A percentile compares a stretch with the other conserved stretches of the same genome.
Evolutionary conservation across 2,113 vertebrate species (phyloP).

Genomic region (Pachyramphus minor): DNA sequence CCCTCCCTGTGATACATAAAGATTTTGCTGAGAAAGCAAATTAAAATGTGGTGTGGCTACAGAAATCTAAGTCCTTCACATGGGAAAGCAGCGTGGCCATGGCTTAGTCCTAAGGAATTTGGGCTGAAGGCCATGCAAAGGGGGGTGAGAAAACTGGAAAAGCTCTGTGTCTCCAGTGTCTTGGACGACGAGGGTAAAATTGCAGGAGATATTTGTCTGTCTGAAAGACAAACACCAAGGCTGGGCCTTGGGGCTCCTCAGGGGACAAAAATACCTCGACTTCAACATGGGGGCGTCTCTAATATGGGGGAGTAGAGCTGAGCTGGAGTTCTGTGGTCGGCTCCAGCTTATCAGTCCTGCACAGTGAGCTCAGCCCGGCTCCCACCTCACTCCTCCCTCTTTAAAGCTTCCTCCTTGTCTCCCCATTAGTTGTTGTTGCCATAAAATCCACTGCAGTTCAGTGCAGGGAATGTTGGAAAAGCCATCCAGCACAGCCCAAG

Average conservation of each 20-base stretch:
- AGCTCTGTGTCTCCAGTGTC: rapidly evolving
- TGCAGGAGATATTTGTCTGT: neutral
- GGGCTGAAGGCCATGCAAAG: neutral
- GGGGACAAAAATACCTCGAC: neutral
- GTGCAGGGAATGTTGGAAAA: neutral
- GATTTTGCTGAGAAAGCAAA: neutral
- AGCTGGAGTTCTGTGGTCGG: rapidly evolving
- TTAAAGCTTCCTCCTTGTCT: neutral
- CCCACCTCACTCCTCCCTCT: neutral
- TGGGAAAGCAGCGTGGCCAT: rapidly evolving
- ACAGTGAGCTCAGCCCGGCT: neutral
- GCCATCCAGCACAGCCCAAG: neutral
- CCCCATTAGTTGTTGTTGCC: neutral
- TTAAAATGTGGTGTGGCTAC: neutral
- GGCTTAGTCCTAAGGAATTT: neutral
- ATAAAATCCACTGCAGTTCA: neutral
- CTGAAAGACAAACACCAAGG: neutral
- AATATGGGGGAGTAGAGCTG: rapidly evolving
- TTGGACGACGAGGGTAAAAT: neutral
- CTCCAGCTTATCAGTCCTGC: neutral
- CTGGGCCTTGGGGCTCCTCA: neutral
- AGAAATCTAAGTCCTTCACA: neutral
- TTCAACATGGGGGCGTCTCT: neutral
- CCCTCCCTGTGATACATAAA: too few relatives aligned
- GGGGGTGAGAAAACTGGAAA: neutral